A percentile compares a stretch with the other conserved stretches of the same genome.
phyloP scores from a whole-genome alignment of 2,113 vertebrate genomes.

The Gorsachius goisagi region DNA sequence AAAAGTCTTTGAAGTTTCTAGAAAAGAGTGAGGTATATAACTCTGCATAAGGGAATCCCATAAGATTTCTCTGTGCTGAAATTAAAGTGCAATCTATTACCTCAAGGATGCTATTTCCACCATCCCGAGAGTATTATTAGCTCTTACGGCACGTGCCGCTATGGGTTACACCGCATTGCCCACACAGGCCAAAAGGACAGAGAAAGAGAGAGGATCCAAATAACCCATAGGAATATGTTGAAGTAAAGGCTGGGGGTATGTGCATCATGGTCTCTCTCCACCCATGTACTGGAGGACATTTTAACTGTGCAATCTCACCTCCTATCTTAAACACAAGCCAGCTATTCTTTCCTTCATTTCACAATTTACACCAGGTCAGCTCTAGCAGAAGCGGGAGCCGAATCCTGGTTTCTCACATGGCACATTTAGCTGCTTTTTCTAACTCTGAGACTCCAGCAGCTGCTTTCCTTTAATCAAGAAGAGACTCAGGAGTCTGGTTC shows the following conservation, averaged over 20 bases:
- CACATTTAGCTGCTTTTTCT: conserved; percentile 29
- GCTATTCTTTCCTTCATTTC: conserved; percentile 26
- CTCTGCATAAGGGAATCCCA: conserved; percentile 55
- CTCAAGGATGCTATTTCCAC: conserved; percentile 49
- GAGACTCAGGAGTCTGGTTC: neutral
- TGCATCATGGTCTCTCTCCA: neutral
- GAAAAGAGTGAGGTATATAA: conserved; percentile 38
- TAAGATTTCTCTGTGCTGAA: conserved; percentile 51
- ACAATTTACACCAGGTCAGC: conserved; percentile 41
- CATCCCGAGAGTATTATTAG: conserved; percentile 44
- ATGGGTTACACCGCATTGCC: conserved; percentile 4
- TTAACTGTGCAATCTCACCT: neutral
- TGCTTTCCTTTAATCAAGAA: conserved; percentile 48
- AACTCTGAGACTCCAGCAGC: conserved; percentile 30
- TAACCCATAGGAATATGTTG: neutral
- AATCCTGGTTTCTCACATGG: conserved; percentile 34
- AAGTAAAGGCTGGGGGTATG: neutral
- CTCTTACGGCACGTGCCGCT: conserved; percentile 9
- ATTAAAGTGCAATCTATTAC: conserved; percentile 45
- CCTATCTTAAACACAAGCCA: neutral
- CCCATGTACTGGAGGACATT: neutral
- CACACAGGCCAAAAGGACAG: conserved; percentile 35
- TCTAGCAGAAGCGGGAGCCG: neutral
- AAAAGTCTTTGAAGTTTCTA: conserved; percentile 61
- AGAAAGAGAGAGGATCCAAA: neutral